These are phyloP conservation scores for Empidonax traillii DNA, from an alignment of 2,113 vertebrate species.

Conservation along the genomic window DNA sequence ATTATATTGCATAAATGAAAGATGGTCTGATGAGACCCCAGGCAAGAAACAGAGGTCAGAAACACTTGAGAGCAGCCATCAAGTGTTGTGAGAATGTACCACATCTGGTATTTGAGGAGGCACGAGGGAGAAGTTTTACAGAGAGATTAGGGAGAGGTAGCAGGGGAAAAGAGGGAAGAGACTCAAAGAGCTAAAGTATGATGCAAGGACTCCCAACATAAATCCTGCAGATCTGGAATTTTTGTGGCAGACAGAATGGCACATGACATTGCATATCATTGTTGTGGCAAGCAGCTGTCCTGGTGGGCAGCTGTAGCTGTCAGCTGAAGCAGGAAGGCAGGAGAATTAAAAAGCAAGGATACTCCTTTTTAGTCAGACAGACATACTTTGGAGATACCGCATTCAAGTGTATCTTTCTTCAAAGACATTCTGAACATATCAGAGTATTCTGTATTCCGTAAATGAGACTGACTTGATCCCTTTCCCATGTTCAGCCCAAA, in stretches of 20 bases:
- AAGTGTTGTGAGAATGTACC: not conserved
- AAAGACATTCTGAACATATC: not conserved
- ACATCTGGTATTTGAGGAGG: fast-evolving
- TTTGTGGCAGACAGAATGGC: not conserved
- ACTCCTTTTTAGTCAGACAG: not conserved
- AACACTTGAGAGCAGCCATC: not conserved
- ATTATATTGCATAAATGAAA: not conserved
- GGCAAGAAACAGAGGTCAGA: not conserved
- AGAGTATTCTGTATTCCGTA: not conserved
- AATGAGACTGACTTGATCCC: not conserved
- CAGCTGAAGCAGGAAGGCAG: not conserved
- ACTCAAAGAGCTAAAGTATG: not conserved
- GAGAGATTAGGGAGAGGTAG: not conserved
- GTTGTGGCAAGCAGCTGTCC: not conserved
- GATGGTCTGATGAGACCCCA: not conserved
- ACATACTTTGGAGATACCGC: not conserved
- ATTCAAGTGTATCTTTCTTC: fast-evolving
- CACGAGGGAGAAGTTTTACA: not conserved
- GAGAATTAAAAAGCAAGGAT: not conserved
- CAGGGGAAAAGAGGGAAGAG: not conserved
- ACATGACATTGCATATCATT: not conserved
- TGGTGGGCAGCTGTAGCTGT: not conserved
- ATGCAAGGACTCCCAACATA: not conserved
- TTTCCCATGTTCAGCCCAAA: not conserved
- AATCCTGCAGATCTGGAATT: not conserved